Evolutionary conservation across 1,140 invertebrate genomes (phyloP).

Genomic region (Scylla paramamosain): DNA sequence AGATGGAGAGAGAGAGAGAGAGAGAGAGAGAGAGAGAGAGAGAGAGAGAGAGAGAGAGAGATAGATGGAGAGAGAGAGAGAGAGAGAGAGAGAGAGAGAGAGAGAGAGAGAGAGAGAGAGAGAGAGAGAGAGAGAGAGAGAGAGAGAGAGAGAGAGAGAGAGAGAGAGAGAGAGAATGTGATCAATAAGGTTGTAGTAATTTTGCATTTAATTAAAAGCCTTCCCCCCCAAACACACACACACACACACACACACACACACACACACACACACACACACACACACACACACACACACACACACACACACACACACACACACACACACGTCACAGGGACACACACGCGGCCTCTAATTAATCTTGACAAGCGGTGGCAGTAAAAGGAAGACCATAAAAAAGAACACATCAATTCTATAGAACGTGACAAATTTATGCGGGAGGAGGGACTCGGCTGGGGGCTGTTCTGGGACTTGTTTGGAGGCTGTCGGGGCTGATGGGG

Average conservation of each 20-base stretch:
- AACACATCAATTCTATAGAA: not conserved
- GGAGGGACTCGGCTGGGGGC: too few relatives aligned
- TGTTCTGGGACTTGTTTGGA: not conserved
- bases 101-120: too few relatives aligned
- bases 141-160: too few relatives aligned
- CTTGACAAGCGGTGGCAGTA: not conserved
- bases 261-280: slow-evolving; percentile 9
- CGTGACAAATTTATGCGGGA: not conserved
- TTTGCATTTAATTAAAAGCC: slow-evolving; percentile 5
- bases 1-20: too few relatives aligned
- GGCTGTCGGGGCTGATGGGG: not conserved
- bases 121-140: too few relatives aligned
- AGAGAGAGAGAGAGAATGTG: not conserved
- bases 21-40: too few relatives aligned
- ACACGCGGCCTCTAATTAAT: not conserved
- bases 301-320: slow-evolving; percentile 6
- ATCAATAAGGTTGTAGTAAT: slow-evolving; percentile 2
- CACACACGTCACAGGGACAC: not conserved
- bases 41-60: too few relatives aligned
- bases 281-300: not conserved
- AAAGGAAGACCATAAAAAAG: not conserved
- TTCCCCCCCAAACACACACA: not conserved
- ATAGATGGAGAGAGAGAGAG: too few relatives aligned
- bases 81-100: too few relatives aligned
- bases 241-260: slow-evolving; percentile 1